phyloP scores from a whole-genome alignment of 2,888 invertebrate species.

The Stomorhina lunata region DNA sequence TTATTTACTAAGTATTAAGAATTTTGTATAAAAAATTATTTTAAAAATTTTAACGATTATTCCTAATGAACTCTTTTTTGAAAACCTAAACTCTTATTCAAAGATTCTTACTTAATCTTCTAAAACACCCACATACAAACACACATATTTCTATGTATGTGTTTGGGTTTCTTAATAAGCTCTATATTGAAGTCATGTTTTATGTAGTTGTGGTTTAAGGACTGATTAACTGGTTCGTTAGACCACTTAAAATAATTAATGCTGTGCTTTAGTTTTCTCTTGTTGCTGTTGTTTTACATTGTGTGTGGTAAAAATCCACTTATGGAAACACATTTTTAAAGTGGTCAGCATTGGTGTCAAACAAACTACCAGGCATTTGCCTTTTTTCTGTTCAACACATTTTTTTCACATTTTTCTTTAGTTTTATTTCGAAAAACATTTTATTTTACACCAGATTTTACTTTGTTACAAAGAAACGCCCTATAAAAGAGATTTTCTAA shows the following conservation, averaged over 20 bases:
- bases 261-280: conserved; percentile 7
- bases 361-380: not conserved
- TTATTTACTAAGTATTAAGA: no score
- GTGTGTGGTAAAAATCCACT: conserved; percentile 1
- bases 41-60: no score
- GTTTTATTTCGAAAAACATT: not conserved
- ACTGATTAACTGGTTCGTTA: conserved; percentile 35
- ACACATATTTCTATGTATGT: not conserved
- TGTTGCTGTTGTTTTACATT: not conserved
- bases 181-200: not conserved
- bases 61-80: no score
- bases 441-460: not conserved
- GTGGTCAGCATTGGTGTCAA: conserved; percentile 40
- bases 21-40: no score
- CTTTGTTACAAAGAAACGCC: not conserved
- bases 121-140: not conserved
- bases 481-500: not conserved
- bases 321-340: conserved; percentile 25
- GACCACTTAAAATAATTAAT: conserved; percentile 42
- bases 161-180: not conserved
- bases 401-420: not conserved
- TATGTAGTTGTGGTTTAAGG: conserved; percentile 28
- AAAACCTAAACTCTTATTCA: no score
- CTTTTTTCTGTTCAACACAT: not conserved
- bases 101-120: no score